Evolutionary conservation across 1,140 invertebrate species (phyloP), one percentile per base, ranked within the genome.

Genomic region (Rhyacophila brunnea): DNA sequence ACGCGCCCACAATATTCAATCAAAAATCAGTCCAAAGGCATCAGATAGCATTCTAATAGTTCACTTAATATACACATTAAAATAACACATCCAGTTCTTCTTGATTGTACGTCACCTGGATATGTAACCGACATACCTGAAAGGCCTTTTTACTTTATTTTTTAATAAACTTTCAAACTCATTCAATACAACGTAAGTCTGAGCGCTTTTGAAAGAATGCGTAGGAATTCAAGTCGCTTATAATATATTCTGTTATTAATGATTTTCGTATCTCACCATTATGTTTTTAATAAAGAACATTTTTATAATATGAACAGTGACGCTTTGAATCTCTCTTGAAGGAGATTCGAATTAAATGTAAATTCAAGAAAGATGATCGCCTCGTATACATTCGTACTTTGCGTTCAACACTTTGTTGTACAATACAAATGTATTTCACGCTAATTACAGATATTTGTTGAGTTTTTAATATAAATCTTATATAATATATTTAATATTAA

Each of bases 231-330:
- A 49, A 57, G 55, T 48, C 35, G 35, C 46, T 18, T 49, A 18
- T 48, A 42, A 59, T 59, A 56, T 55, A 56, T 64, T 64, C 47
- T 23, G 57, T 64, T 64, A 64, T 64, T 64, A 64, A 64, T 64
- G 62, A 64, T 64, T 64, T 60, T 49, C 47, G 62, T 60, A 60
- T 47, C 18, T 43, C 49, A 49, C 52, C 58, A 64, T 60, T 64
- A 64, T 60, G 62, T 64, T 64, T 64, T 64, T 60, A 60, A 64
- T 64, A 60, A 64, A 60, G 58, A 60, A 64, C 58, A 60, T 60
- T 55, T 60, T 28, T 49, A 35, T n/a, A n/a, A n/a, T 56, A 58
- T 52, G 48, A 17, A 45, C 44, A 56, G 51, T 20, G 51, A 45
- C 51, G 51, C 14, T 23, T 28, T 17, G 32, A 36, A n/a, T n/a